These are phyloP conservation scores for Coregonus sp. DNA, from an alignment of 2,797 vertebrate genomes.

Conservation along the genomic window DNA sequence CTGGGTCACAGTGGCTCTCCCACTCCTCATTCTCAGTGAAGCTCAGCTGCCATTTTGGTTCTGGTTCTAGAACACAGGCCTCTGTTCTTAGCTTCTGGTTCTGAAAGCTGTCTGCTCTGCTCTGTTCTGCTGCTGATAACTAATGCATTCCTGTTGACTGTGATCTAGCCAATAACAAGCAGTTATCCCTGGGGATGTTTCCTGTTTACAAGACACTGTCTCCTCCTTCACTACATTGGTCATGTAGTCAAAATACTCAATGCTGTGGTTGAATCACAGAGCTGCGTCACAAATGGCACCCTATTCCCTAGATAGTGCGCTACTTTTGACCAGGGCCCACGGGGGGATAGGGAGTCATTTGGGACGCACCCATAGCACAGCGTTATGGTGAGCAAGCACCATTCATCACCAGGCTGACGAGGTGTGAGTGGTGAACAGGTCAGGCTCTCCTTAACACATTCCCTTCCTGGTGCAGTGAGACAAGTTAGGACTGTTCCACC, in stretches of 20 bases:
- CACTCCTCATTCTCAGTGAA: background rate
- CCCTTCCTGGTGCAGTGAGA: conserved; percentile 9
- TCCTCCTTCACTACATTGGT: conserved; percentile 26
- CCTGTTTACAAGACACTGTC: conserved; percentile 22
- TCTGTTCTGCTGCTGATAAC: background rate
- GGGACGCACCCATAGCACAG: no score
- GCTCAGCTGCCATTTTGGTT: background rate
- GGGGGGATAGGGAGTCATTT: no score
- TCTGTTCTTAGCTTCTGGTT: background rate
- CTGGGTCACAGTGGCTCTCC: conserved; percentile 21
- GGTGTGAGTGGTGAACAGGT: conserved; percentile 18
- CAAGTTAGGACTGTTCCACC: conserved; percentile 25
- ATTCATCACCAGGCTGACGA: conserved; percentile 3
- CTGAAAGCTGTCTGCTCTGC: background rate
- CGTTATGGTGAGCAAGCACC: no score
- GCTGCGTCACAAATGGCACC: conserved; percentile 9
- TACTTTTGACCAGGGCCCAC: no score
- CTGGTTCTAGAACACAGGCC: background rate
- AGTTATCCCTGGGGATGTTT: conserved; percentile 15
- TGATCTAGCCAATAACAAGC: conserved; percentile 21
- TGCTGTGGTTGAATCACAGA: background rate
- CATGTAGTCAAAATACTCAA: conserved; percentile 18
- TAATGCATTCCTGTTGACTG: background rate
- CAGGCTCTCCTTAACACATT: conserved; percentile 20
- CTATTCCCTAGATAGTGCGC: no score